These are phyloP conservation scores for Gymnothorax reevesii DNA, from an alignment of 2,797 vertebrate species.

Conservation along the genomic window DNA sequence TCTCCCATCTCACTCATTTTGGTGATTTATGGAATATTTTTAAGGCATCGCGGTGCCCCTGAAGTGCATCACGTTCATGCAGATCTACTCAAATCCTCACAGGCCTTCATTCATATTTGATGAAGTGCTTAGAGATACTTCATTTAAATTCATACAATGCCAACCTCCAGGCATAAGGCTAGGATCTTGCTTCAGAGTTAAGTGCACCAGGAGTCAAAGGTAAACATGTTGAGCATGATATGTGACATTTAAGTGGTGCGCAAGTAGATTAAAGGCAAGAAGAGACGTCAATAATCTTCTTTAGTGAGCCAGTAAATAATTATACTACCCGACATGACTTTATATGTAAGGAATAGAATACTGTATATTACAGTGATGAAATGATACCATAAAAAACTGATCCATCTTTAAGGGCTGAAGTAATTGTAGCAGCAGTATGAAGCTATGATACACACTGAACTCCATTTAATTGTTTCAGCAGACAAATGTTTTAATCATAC, in stretches of 20 bases:
- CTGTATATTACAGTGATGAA: slow-evolving; percentile 16
- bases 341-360: slow-evolving; percentile 38
- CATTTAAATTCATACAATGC: slow-evolving; percentile 72
- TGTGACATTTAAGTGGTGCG: slow-evolving; percentile 62
- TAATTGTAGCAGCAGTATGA: too few species aligned
- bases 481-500: neutral
- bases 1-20: neutral
- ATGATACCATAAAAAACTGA: slow-evolving; percentile 11
- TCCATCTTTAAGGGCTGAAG: slow-evolving; percentile 6
- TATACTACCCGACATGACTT: slow-evolving; percentile 41
- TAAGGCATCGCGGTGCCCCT: neutral
- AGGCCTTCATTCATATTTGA: slow-evolving; percentile 71
- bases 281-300: slow-evolving; percentile 54
- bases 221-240: slow-evolving; percentile 69
- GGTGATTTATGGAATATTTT: neutral
- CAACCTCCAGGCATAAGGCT: slow-evolving; percentile 62
- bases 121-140: slow-evolving; percentile 67
- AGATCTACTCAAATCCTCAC: slow-evolving; percentile 62
- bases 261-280: slow-evolving; percentile 62
- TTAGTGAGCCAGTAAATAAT: slow-evolving; percentile 60
- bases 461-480: neutral
- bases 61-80: slow-evolving; percentile 62
- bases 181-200: slow-evolving; percentile 57
- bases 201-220: slow-evolving; percentile 65
- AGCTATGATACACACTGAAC: neutral